phyloP scores from a whole-genome alignment of 2,113 vertebrate species.

The Hassar affinis region DNA sequence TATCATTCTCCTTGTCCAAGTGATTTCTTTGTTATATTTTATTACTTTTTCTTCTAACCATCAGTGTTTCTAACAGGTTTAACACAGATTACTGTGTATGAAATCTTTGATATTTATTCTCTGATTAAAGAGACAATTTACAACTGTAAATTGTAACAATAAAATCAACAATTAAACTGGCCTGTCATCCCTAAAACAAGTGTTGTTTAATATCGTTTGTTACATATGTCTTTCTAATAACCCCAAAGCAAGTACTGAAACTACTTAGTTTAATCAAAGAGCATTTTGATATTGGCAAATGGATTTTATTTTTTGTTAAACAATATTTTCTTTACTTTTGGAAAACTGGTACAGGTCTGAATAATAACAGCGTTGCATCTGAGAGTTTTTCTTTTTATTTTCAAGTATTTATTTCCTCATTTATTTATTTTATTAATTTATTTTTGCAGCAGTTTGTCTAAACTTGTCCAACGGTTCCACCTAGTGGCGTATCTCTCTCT shows the following conservation, averaged over 20 bases:
- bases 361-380: no score
- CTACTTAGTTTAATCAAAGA: neutral
- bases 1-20: neutral
- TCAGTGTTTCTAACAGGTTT: neutral
- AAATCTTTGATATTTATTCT: neutral
- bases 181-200: neutral
- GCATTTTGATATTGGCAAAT: neutral
- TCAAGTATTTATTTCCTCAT: neutral
- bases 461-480: constrained; percentile 20
- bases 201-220: neutral
- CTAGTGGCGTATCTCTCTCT: constrained; percentile 20
- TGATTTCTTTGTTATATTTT: neutral
- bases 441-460: neutral
- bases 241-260: neutral
- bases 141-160: no score
- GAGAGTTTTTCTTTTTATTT: neutral
- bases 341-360: no score
- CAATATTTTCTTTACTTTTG: no score
- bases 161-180: neutral
- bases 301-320: neutral
- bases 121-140: neutral
- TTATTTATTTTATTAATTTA: neutral
- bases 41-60: neutral
- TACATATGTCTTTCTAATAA: neutral
- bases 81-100: neutral